Percentiles rank a stretch among this genome's conserved stretches.
Evolutionary conservation across 2,113 vertebrate genomes (phyloP).

Genomic region (Chaetodon auriga): DNA sequence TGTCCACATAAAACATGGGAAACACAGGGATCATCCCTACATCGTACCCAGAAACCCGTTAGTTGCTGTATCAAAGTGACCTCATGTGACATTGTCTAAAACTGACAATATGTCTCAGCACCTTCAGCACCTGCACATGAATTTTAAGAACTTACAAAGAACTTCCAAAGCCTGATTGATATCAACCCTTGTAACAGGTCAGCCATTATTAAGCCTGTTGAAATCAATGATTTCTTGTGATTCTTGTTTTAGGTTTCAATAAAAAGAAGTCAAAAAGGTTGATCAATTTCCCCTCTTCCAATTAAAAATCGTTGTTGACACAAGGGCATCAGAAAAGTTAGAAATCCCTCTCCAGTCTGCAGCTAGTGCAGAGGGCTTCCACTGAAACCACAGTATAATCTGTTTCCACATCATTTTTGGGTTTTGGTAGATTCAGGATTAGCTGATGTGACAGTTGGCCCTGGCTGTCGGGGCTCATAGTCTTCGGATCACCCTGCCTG

Average conservation of each 20-base stretch:
- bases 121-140: background rate
- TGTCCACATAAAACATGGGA: background rate
- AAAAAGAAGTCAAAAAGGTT: background rate
- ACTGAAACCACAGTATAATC: conserved; percentile 10
- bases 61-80: background rate
- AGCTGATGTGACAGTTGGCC: conserved; percentile 17
- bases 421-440: conserved; percentile 31
- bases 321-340: background rate
- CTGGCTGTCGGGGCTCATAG: conserved; percentile 6
- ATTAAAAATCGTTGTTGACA: conserved; percentile 8
- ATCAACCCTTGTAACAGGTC: background rate
- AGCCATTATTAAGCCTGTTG: background rate
- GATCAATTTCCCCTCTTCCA: background rate
- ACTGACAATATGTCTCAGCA: background rate
- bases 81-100: background rate
- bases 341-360: background rate
- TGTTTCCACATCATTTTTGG: background rate
- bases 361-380: background rate
- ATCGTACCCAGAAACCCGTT: background rate
- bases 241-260: background rate
- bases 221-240: background rate
- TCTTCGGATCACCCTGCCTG: conserved; percentile 5
- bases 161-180: background rate
- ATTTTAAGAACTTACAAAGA: background rate
- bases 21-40: background rate